Evolutionary conservation across 2,797 vertebrate genomes (phyloP).

Genomic region (Brachyrhaphis roseni): DNA sequence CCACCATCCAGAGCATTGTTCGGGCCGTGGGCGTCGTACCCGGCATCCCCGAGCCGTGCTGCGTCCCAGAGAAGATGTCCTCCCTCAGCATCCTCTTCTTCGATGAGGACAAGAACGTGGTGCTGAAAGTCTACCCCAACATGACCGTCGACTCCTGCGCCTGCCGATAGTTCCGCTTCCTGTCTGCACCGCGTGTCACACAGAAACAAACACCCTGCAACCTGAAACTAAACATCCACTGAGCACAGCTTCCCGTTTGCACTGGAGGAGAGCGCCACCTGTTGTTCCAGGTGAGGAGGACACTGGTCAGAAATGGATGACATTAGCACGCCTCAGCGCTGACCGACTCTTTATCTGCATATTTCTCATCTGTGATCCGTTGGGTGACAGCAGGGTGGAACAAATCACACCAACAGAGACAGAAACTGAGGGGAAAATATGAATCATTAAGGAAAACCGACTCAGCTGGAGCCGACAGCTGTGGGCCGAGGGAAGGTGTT

Average conservation of each 20-base stretch:
- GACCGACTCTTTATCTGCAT: constrained; percentile 8
- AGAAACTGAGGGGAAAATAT: constrained; percentile 35
- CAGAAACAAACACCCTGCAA: neutral
- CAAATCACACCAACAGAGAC: constrained; percentile 21
- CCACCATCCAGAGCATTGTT: constrained; percentile 98
- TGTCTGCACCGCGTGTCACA: constrained; percentile 13
- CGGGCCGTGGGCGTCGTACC: constrained; percentile 92
- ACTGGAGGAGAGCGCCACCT: constrained; percentile 74
- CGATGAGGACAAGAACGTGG: constrained; percentile 95
- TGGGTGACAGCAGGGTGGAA: neutral
- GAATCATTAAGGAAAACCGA: constrained; percentile 24
- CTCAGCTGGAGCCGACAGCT: constrained; percentile 35
- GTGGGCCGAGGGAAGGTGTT: neutral
- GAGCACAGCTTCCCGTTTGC: constrained; percentile 70
- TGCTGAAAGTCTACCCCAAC: constrained; percentile 97
- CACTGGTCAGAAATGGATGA: constrained; percentile 25
- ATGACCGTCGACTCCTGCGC: constrained; percentile 98
- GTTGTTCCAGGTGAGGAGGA: constrained; percentile 40
- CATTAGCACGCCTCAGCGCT: constrained; percentile 13
- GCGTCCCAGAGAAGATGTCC: constrained; percentile 96
- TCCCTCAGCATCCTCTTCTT: constrained; percentile 96
- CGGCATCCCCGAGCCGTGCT: constrained; percentile 94
- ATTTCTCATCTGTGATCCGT: constrained; percentile 9
- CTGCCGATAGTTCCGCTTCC: constrained; percentile 85
- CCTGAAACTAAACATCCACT: constrained; percentile 6